Evolutionary conservation across 2,797 vertebrate genomes (phyloP), one percentile per base, ranked within the genome.

Genomic region (Takifugu rubripes): DNA sequence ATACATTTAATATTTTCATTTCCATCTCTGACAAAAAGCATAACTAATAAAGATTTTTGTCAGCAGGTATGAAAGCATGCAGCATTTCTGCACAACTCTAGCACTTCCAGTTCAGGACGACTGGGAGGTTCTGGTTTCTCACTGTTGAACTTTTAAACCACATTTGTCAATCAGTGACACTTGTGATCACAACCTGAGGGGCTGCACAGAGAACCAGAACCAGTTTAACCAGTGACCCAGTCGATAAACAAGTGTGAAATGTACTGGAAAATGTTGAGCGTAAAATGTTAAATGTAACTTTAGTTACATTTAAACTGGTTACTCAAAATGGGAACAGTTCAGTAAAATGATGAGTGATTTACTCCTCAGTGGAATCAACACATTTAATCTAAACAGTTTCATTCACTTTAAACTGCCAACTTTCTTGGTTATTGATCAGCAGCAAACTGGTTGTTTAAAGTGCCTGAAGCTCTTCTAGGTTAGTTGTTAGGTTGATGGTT

Each of bases 81-180:
- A 6, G 40, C 6, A 6, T 44, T 17, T 44, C 43, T 17, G 36
- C 36, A 40, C 11, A 40, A 40, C 2, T 46, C 17, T n/a, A 46
- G 44, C 16, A 46, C 7, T 44, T 44, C 14, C 5, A 5, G 43
- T 49, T 2, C 21, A 46, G 14, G 2, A 6, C 36, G 24, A 11
- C 49, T 14, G 36, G 12, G 25, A 9, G 14, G 24, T 48, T 48
- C 17, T 25, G 46, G 12, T 48, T 16, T 25, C 47, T 65, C 36
- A 58, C 56, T 51, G 15, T 36, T 42, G 40, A 33, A 47, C 31
- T 44, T 25, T 57, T 68, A 14, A 53, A 17, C 47, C 27, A 27
- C 25, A 29, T 57, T 49, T 5, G 45, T 68, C 49, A 68, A 68
- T 61, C 59, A 68, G 59, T 61, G 59, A 68, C 65, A 25, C 17